phyloP scores from a whole-genome alignment of 1,140 invertebrate species.

The Latrodectus geometricus region DNA sequence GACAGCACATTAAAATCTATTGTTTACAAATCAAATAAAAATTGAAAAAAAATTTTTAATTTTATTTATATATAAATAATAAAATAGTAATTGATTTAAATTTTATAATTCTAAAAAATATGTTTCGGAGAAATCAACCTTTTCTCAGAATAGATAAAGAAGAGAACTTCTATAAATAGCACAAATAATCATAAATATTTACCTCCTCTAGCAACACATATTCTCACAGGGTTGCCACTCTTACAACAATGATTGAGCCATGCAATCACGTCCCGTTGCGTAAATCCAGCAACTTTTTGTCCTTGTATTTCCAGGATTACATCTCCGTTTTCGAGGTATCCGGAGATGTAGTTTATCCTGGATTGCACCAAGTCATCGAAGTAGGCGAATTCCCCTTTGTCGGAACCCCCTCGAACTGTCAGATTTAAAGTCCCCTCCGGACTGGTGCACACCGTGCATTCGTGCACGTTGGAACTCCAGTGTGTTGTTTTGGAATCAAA shows the following conservation, averaged over 20 bases:
- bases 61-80: no score
- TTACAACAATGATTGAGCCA: conserved; percentile 75
- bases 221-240: conserved; percentile 73
- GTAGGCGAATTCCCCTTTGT: conserved; percentile 74
- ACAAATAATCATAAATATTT: conserved; percentile 61
- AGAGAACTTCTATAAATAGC: not conserved
- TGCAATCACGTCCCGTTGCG: conserved; percentile 74
- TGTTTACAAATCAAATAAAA: no score
- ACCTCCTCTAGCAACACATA: conserved; percentile 74
- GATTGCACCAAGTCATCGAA: conserved; percentile 70
- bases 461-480: conserved; percentile 61
- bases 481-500: conserved; percentile 39
- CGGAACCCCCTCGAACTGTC: conserved; percentile 72
- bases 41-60: no score
- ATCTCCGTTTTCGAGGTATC: conserved; percentile 68
- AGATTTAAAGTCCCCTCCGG: conserved; percentile 68
- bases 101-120: no score
- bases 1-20: no score
- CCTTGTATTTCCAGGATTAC: conserved; percentile 76
- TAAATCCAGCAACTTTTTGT: conserved; percentile 76
- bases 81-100: no score
- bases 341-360: conserved; percentile 69
- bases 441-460: conserved; percentile 68
- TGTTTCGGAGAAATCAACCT: no score
- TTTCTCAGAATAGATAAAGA: not conserved